Evolutionary conservation across 2,888 invertebrate species (phyloP), one percentile per base, ranked within the genome.

Genomic region (Dyspetes luteomarginatus): DNA sequence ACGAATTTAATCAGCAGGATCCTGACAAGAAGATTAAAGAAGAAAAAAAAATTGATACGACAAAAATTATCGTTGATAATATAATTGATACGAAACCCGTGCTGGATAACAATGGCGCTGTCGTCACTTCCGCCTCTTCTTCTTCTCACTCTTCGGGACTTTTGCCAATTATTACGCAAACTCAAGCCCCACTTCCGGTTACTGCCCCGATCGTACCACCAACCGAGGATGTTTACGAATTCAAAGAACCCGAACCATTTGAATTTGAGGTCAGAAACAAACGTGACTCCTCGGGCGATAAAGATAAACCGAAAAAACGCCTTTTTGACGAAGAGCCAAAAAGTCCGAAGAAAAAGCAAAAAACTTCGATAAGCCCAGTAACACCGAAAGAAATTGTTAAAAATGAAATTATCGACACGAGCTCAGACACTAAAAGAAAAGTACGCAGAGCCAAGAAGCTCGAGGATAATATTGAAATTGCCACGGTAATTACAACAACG

Each of bases 171-270:
- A 26, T 58, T 15, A 41, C 78, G 22, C 76, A 68, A 30, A 15
- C 7, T 15, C 56, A 78, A 30, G 82, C 76, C 12, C 69, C 80
- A 30, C n/a, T 17, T 7, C 17, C 45, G 3, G 36, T 30, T 2
- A 12, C 17, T 2, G 22, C 30, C 17, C 15, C 58, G 22, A 48
- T 36, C 4, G 48, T 41, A 1, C 17, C 30, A 7, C 43, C 72
- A 1, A 91, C 91, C 2, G 93, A 93, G 56, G 97, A 97, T 89
- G 95, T 97, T 79, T 97, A 97, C 88, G 97, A 97, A 91, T 97
- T 97, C 89, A 97, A 97, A 91, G 97, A 97, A 91, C 97, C 97
- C 0, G 97, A 97, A 91, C 97, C 97, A 0, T 97, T 97, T 89
- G 97, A 97, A 90, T 95, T 97, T 85, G 97, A 97, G 92, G 94